These are phyloP conservation scores for Neodiprion virginianus DNA, from an alignment of 1,140 invertebrate species.

Conservation along the genomic window DNA sequence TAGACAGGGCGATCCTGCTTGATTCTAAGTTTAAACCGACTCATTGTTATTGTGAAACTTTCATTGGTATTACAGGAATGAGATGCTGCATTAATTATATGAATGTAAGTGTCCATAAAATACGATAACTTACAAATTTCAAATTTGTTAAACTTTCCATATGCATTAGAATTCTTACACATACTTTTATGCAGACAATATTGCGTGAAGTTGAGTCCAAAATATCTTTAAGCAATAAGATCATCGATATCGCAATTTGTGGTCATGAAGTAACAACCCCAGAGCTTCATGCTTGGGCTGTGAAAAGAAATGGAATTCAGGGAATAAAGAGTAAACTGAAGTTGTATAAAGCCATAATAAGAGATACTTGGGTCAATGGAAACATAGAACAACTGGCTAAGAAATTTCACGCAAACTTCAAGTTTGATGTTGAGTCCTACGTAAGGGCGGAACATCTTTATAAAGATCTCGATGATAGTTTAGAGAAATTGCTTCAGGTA, in stretches of 20 bases:
- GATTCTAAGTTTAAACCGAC: background rate
- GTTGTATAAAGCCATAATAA: constrained; percentile 17
- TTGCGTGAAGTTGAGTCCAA: constrained; percentile 51
- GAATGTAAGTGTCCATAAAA: constrained; percentile 53
- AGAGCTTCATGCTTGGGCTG: constrained; percentile 56
- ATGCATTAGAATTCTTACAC: constrained; percentile 18
- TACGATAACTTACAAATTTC: background rate
- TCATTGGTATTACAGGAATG: constrained; percentile 24
- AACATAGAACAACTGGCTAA: constrained; percentile 39
- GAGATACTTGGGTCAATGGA: constrained; percentile 30
- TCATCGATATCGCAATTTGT: constrained; percentile 68
- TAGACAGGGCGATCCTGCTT: constrained; percentile 50
- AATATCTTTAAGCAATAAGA: constrained; percentile 55
- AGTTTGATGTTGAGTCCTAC: constrained; percentile 39
- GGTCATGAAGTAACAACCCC: constrained; percentile 66
- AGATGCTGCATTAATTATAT: constrained; percentile 54
- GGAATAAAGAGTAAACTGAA: background rate
- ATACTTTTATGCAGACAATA: constrained; percentile 48
- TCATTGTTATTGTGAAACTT: background rate
- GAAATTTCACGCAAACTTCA: constrained; percentile 40
- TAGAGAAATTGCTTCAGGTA: constrained; percentile 31
- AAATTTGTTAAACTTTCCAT: constrained; percentile 21
- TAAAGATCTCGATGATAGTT: constrained; percentile 41
- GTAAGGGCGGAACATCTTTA: constrained; percentile 45
- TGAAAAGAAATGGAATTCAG: constrained; percentile 51